A percentile compares a stretch with the other conserved stretches of the same genome.
Conservation (phyloP, 2,888 invertebrate genomes). For the Acanthosepion lycidas region DNA sequence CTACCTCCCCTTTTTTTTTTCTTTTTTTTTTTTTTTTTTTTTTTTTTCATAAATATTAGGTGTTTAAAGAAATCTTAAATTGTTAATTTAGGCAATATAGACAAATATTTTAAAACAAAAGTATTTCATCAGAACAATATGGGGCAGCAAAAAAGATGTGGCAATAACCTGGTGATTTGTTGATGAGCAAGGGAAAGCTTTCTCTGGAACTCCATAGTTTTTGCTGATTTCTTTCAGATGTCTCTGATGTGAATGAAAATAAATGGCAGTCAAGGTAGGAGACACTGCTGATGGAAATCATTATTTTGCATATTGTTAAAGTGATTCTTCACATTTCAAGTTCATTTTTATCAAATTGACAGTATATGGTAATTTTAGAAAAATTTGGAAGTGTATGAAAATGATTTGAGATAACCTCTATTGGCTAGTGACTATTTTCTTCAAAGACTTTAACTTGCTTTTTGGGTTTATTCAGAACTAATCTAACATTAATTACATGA, state of each 20-base stretch:
- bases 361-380: not conserved
- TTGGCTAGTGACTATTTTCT: not conserved
- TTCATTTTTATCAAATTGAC: not conserved
- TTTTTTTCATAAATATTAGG: not conserved
- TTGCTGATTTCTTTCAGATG: slow-evolving; percentile 33
- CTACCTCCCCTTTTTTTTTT: no score
- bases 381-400: not conserved
- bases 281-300: not conserved
- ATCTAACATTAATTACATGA: not conserved
- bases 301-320: not conserved
- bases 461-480: not conserved
- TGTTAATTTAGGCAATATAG: not conserved
- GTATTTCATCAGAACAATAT: not conserved
- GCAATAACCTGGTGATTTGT: not conserved
- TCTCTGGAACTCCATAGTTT: not conserved
- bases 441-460: not conserved
- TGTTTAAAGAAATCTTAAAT: not conserved
- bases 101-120: not conserved
- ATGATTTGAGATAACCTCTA: not conserved
- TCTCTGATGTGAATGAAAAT: slow-evolving; percentile 20
- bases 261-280: slow-evolving; percentile 33
- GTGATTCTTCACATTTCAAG: not conserved
- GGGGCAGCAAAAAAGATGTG: not conserved
- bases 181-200: not conserved
- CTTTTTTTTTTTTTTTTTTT: not conserved